These are phyloP conservation scores for Hydractinia symbiolongicarpus DNA, from an alignment of 30 jellyfish, hydroid and myxozoan species.

Conservation along the genomic window DNA sequence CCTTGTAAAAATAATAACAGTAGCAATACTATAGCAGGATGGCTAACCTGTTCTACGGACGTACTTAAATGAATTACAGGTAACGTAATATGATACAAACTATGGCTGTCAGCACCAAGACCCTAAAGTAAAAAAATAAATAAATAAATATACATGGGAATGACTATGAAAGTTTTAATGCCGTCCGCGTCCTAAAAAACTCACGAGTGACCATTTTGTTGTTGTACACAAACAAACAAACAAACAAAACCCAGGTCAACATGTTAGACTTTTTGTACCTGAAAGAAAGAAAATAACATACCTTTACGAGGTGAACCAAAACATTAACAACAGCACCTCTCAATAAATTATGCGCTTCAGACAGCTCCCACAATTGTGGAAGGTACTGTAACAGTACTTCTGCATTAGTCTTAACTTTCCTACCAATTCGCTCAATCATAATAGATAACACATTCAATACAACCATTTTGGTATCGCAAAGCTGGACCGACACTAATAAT, in stretches of 20 bases:
- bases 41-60: constrained; percentile 47
- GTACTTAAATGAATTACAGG: constrained; percentile 70
- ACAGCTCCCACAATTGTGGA: constrained; percentile 74
- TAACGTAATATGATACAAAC: constrained; percentile 36
- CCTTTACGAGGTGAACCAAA: constrained; percentile 54
- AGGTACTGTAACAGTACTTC: constrained; percentile 41
- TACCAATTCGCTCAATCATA: constrained; percentile 47
- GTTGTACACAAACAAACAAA: too few relatives aligned
- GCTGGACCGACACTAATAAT: constrained; percentile 39
- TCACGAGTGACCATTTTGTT: too few relatives aligned
- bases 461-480: constrained; percentile 64
- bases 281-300: not conserved
- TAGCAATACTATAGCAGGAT: too few relatives aligned
- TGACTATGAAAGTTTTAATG: too few relatives aligned
- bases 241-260: too few relatives aligned
- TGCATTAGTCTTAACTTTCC: constrained; percentile 37
- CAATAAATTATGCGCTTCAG: constrained; percentile 70
- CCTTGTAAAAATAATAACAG: not conserved
- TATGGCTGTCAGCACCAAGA: not conserved
- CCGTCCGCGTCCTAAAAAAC: too few relatives aligned
- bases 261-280: too few relatives aligned
- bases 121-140: not conserved
- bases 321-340: constrained; percentile 64
- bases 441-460: constrained; percentile 47
- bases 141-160: not conserved